Evolutionary conservation across 2,888 invertebrate genomes (phyloP).

Genomic region (Pegoplata infirma): DNA sequence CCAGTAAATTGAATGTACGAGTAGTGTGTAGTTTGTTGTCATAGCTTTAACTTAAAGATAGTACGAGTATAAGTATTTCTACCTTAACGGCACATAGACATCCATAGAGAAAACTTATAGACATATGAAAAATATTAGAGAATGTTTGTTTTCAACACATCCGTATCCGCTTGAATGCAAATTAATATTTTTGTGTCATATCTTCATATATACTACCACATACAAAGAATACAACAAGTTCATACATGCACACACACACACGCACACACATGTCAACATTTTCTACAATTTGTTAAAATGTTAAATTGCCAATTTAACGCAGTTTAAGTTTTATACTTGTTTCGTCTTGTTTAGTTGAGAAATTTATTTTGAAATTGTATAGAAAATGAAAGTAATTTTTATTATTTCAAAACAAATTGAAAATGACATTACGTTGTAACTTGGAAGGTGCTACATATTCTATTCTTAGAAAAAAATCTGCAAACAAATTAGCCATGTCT

Average conservation of each 20-base stretch:
- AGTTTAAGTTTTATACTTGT: conserved; percentile 26
- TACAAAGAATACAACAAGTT: not conserved
- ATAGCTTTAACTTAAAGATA: not conserved
- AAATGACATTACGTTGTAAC: not conserved
- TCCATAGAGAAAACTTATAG: not conserved
- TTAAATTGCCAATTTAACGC: conserved; percentile 53
- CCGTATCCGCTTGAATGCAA: conserved; percentile 8
- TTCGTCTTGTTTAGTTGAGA: not conserved
- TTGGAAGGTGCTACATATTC: too few species aligned
- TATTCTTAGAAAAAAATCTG: too few species aligned
- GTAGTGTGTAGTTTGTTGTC: too few species aligned
- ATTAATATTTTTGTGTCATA: not conserved
- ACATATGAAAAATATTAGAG: not conserved
- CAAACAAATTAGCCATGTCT: too few species aligned
- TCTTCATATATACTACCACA: not conserved
- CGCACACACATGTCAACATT: not conserved
- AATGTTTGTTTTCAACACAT: conserved; percentile 12
- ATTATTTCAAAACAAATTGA: not conserved
- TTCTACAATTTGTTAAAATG: conserved; percentile 29
- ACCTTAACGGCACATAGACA: not conserved
- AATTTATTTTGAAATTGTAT: not conserved
- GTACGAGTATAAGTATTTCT: too few species aligned
- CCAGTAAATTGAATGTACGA: not conserved
- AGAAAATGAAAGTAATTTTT: not conserved
- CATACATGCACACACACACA: too few species aligned